These are phyloP conservation scores for Orthonyx spaldingii DNA, from an alignment of 2,113 vertebrate species.

Conservation along the genomic window DNA sequence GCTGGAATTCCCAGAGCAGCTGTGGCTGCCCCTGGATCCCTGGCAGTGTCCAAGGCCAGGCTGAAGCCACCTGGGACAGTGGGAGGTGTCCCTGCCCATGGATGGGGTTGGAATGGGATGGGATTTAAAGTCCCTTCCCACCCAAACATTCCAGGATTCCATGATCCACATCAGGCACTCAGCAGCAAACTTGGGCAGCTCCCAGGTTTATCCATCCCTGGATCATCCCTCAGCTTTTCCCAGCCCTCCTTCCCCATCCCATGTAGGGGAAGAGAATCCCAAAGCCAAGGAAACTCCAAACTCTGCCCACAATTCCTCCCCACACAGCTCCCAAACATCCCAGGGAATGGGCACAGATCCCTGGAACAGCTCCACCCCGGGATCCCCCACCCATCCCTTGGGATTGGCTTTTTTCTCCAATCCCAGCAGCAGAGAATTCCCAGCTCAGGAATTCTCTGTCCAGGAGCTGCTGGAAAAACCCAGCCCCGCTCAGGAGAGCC, in stretches of 20 bases:
- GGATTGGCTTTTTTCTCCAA: background rate
- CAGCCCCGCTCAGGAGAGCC: background rate
- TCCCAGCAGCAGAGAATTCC: background rate
- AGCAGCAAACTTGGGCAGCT: background rate
- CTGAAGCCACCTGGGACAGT: accelerated
- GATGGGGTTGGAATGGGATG: too few species aligned
- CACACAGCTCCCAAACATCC: too few species aligned
- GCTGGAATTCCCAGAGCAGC: too few species aligned
- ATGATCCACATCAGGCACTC: too few species aligned
- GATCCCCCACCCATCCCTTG: background rate
- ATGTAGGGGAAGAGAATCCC: accelerated
- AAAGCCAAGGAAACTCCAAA: background rate
- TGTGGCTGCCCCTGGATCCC: too few species aligned
- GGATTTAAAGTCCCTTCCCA: background rate
- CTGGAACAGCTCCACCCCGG: accelerated
- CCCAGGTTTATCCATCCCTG: background rate
- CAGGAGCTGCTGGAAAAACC: background rate
- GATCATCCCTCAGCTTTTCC: background rate
- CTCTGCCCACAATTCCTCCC: background rate
- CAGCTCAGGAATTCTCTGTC: background rate
- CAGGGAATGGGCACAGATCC: too few species aligned
- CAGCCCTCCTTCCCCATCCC: background rate
- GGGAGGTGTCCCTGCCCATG: background rate
- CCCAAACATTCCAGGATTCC: background rate
- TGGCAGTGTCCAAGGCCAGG: background rate